Evolutionary conservation across 2,797 vertebrate species (phyloP).

Genomic region (Decapterus maruadsi): DNA sequence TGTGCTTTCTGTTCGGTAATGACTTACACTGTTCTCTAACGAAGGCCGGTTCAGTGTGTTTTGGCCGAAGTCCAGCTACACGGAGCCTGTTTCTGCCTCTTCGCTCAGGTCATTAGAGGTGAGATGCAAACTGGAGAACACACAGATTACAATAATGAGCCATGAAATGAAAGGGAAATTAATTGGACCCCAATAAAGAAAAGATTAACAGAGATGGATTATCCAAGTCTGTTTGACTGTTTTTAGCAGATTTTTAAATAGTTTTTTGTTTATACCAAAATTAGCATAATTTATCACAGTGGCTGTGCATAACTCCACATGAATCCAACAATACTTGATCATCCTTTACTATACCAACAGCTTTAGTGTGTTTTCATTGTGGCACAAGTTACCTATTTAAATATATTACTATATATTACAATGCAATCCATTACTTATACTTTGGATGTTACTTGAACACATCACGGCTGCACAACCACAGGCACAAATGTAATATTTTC

Average conservation of each 20-base stretch:
- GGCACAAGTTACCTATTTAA: not conserved
- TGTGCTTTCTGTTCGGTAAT: not conserved
- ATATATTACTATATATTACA: not conserved
- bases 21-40: constrained; percentile 21
- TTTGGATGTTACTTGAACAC: not conserved
- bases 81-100: constrained; percentile 42
- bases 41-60: constrained; percentile 46
- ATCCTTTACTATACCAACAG: not conserved
- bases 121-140: constrained; percentile 61
- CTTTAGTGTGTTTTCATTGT: not conserved
- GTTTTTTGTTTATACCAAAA: constrained; percentile 26
- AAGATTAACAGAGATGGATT: constrained; percentile 68
- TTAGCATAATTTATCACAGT: constrained; percentile 22
- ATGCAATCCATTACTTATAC: not conserved
- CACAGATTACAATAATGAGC: constrained; percentile 59
- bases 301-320: constrained; percentile 18
- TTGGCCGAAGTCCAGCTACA: constrained; percentile 59
- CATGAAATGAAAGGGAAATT: constrained; percentile 68
- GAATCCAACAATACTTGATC: not conserved
- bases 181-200: constrained; percentile 66
- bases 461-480: no score
- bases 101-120: constrained; percentile 64
- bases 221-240: constrained; percentile 45
- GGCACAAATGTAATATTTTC: not conserved
- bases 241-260: constrained; percentile 44